Evolutionary conservation across 1,140 invertebrate genomes (phyloP), one percentile per base, ranked within the genome.

Genomic region (Drosophila teissieri): DNA sequence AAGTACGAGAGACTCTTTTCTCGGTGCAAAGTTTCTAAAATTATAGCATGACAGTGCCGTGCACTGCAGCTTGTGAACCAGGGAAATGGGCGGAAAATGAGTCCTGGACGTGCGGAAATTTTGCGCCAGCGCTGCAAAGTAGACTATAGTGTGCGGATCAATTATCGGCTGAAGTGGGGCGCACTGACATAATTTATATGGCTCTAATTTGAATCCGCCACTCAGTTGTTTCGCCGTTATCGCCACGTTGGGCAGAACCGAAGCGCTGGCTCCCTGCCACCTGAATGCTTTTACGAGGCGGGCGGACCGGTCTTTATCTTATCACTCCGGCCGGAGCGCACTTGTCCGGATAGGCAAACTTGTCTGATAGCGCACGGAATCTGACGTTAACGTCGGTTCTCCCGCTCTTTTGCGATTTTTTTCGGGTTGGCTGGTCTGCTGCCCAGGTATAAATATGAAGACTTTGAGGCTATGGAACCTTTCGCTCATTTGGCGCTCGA

Each of bases 401-500:
- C 64, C n/a, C 51, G 22, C 45, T 65, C 51, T 77, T 52, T 57
- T 76, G 70, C 78, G 15, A 88, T 42, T 34, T 17, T 17, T 44
- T 45, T 22, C 17, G 42, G 17, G 4, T 24, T 0, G 22, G 2
- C 22, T 22, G 3, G 22, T 5, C 22, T 24, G 45, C 12, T 14
- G 14, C n/a, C 49, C 1, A 15, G 45, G 42, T 64, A 78, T 89
- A 89, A 84, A 84, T 84, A 85, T 89, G 88, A 69, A 72, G 79
- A 73, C 82, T 84, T 74, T 61, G 39, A 60, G 73, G 69, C 75
- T 74, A 53, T 73, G 53, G 45, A 81, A 84, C 63, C 78, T 91
- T 91, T 83, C 75, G 83, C 61, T 88, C 80, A 74, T 82, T 91
- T 89, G 24, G 44, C 55, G 78, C 65, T 55, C 58, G 46, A 44